Evolutionary conservation across 2,113 vertebrate genomes (phyloP), one percentile per base, ranked within the genome.

Genomic region (Upupa epops): DNA sequence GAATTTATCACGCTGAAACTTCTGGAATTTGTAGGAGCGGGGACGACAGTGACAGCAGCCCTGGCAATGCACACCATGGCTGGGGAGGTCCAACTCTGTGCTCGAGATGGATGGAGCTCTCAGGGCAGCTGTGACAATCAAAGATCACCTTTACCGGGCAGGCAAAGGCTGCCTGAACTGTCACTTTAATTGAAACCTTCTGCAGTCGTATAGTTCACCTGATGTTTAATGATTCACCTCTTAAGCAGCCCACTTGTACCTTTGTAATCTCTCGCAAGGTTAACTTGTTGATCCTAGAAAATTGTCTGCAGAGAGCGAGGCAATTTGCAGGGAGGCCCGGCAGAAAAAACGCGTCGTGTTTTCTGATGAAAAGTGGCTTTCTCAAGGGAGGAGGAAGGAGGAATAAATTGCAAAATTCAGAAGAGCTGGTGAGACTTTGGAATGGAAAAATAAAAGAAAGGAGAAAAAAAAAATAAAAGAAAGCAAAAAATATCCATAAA

Each of bases 191-290:
- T 95, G 90, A 95, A 95, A 95, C 90, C 92, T 94, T 86, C 89
- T 94, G 92, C 76, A 81, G 79, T 28, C 12, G 0, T 74, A n/a
- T 63, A 60, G 89, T 94, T 95, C 95, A 95, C 85, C 89, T 93
- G 64, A 91, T 21, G 86, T 93, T 96, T 96, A 96, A 96, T 95
- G 95, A 95, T 95, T 96, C 95, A 95, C 90, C 88, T 94, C 92
- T 80, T 63, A 90, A 92, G 93, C 90, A 95, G 92, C 93, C 94
- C 90, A 90, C 94, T 95, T 95, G 88, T 89, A 95, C 85, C 76
- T 95, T 81, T 80, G 93, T 91, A 95, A 95, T 94, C 93, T 95
- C 82, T 71, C 69, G 70, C 90, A 95, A 95, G 95, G 90, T 96
- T 96, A 95, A 96, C 93, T 94, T 95, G 93, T 96, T 96, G 95